Evolutionary conservation across 2,113 vertebrate genomes (phyloP).

Genomic region (Bubo scandiacus): DNA sequence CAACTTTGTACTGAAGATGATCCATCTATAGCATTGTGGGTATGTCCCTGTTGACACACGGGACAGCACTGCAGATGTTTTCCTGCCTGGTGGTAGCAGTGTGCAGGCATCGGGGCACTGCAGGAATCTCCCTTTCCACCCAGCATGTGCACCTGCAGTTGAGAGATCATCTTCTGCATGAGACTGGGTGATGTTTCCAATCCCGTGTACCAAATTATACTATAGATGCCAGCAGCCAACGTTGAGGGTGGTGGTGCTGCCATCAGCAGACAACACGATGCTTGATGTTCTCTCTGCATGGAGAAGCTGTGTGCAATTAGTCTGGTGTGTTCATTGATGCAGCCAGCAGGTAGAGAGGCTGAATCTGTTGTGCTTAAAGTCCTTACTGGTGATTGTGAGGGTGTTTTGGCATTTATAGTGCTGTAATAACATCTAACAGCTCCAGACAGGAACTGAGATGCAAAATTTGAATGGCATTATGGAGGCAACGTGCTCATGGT

Average conservation of each 20-base stretch:
- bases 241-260: not conserved
- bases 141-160: not conserved
- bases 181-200: not conserved
- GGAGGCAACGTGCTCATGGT: not conserved
- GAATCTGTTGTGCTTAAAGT: not conserved
- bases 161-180: not conserved
- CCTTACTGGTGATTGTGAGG: not conserved
- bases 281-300: not conserved
- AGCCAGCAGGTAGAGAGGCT: not conserved
- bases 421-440: not conserved
- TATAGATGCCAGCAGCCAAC: not conserved
- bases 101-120: not conserved
- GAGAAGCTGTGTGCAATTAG: not conserved
- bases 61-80: not conserved
- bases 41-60: accelerated
- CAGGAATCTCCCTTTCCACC: not conserved
- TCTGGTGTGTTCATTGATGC: not conserved
- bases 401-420: not conserved
- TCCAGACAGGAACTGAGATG: not conserved
- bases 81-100: not conserved
- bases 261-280: accelerated
- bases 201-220: not conserved
- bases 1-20: not conserved
- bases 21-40: not conserved
- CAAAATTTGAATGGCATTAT: not conserved